These are phyloP conservation scores for Cosmorhoe ocellata DNA, from an alignment of 2,888 invertebrate genomes.

Conservation along the genomic window DNA sequence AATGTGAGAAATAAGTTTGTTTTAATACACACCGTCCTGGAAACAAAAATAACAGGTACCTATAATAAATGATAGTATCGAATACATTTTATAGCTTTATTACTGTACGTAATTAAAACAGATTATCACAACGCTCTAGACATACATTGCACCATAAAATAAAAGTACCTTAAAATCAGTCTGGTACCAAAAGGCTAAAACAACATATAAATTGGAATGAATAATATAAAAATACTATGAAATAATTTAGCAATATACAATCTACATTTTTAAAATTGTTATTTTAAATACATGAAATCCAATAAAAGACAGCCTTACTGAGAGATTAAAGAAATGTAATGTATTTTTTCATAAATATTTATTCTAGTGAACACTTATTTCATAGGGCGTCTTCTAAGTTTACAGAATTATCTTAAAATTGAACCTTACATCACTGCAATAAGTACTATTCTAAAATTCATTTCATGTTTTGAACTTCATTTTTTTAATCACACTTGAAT, in stretches of 20 bases:
- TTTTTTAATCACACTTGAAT: constrained; percentile 64
- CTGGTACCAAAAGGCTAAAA: constrained; percentile 78
- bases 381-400: constrained; percentile 68
- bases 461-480: constrained; percentile 70
- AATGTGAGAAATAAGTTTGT: constrained; percentile 32
- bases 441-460: constrained; percentile 63
- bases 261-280: constrained; percentile 57
- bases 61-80: constrained; percentile 1
- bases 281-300: constrained; percentile 68
- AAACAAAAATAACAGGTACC: too few relatives aligned
- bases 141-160: constrained; percentile 82
- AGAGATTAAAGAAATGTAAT: constrained; percentile 66
- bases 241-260: constrained; percentile 79
- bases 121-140: constrained; percentile 83
- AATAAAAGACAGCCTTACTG: constrained; percentile 73
- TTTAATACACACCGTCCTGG: not conserved
- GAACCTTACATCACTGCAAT: constrained; percentile 65
- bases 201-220: constrained; percentile 75
- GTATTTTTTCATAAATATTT: constrained; percentile 65
- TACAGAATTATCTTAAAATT: constrained; percentile 67
- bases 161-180: constrained; percentile 82
- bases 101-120: constrained; percentile 80
- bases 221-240: constrained; percentile 79
- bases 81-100: constrained; percentile 51
- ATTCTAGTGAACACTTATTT: constrained; percentile 80